phyloP scores from a whole-genome alignment of 1,140 invertebrate genomes.

The Battus philenor region DNA sequence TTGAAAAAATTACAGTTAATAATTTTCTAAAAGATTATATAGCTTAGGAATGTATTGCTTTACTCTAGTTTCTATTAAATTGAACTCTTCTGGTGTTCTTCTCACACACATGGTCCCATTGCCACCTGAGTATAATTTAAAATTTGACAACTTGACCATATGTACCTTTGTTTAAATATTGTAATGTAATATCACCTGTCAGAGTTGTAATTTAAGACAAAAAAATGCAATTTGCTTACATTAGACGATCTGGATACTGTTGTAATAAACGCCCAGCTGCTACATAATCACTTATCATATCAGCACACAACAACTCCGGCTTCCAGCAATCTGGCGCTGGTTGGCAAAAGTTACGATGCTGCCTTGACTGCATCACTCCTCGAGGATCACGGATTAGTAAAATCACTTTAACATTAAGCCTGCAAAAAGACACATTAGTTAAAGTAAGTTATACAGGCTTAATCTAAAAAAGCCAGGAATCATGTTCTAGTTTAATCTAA shows the following conservation, averaged over 20 bases:
- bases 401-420: conserved; percentile 85
- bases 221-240: conserved; percentile 68
- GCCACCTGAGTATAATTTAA: no score
- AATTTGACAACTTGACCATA: no score
- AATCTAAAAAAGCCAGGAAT: no score
- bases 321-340: conserved; percentile 88
- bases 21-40: no score
- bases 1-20: no score
- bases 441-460: no score
- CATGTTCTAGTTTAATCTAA: no score
- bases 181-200: background rate
- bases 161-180: no score
- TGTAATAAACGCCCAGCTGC: conserved; percentile 82
- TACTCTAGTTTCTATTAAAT: background rate
- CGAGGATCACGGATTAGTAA: conserved; percentile 89
- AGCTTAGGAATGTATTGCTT: background rate
- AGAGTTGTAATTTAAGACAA: background rate
- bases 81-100: no score
- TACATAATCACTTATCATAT: conserved; percentile 88
- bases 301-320: conserved; percentile 84
- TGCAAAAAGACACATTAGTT: conserved; percentile 65
- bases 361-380: conserved; percentile 89
- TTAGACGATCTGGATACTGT: conserved; percentile 83
- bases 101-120: no score
- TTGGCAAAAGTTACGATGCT: conserved; percentile 90